Evolutionary conservation across 2,113 vertebrate genomes (phyloP).

Genomic region (Burhinus oedicnemus): DNA sequence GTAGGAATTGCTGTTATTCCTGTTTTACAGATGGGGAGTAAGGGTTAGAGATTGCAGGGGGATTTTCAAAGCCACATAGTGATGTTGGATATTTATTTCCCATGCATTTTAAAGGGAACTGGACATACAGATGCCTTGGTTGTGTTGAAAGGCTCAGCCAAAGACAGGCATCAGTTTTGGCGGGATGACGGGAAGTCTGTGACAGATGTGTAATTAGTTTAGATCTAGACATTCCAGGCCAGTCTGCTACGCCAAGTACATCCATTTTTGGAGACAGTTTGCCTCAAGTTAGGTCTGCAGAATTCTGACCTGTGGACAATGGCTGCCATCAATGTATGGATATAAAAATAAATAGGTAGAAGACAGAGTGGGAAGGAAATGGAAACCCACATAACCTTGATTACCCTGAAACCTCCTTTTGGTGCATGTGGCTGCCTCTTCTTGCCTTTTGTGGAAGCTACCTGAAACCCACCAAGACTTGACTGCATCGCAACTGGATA

Average conservation of each 20-base stretch:
- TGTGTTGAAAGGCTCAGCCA: background rate
- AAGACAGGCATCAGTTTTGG: background rate
- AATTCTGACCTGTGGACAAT: background rate
- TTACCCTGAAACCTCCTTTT: background rate
- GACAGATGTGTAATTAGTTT: constrained; percentile 5
- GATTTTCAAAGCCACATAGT: constrained; percentile 9
- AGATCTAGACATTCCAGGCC: constrained; percentile 47
- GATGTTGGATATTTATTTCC: constrained; percentile 8
- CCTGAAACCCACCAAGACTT: background rate
- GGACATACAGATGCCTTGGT: background rate
- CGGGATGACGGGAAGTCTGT: background rate
- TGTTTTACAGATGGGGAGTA: constrained; percentile 16
- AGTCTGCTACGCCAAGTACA: background rate
- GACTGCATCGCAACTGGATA: background rate
- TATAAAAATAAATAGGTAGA: background rate
- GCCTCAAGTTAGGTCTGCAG: background rate
- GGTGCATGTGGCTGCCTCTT: background rate
- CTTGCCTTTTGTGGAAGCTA: background rate
- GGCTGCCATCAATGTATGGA: background rate
- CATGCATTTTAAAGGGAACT: background rate
- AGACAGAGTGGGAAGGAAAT: background rate
- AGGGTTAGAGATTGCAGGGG: background rate
- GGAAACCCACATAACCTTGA: background rate
- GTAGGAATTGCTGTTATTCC: constrained; percentile 43
- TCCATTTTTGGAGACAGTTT: constrained; percentile 33